These are phyloP conservation scores for Streblospio benedicti DNA, from an alignment of 1,140 invertebrate genomes.

Conservation along the genomic window DNA sequence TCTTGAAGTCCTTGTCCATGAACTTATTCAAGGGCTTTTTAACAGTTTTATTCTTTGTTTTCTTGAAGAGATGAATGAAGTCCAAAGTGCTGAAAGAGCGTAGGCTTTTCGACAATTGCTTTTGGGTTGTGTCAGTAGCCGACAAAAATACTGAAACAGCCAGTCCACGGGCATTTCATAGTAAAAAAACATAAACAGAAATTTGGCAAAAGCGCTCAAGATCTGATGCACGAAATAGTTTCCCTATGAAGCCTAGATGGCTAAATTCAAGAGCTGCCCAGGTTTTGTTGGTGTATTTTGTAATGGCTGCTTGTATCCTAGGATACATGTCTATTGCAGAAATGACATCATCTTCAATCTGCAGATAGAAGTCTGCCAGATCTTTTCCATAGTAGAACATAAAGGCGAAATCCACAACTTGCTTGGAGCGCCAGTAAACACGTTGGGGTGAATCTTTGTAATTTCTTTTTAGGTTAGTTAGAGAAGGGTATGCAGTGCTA, in stretches of 20 bases:
- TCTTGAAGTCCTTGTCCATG: slow-evolving; percentile 10
- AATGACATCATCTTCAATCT: slow-evolving; percentile 45
- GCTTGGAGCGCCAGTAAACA: slow-evolving; percentile 43
- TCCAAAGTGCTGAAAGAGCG: slow-evolving; percentile 43
- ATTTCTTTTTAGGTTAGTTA: slow-evolving; percentile 31
- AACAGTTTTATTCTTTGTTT: slow-evolving; percentile 12
- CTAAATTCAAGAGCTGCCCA: slow-evolving; percentile 42
- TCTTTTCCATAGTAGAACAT: slow-evolving; percentile 34
- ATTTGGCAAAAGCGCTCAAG: slow-evolving; percentile 27
- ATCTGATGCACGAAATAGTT: slow-evolving; percentile 34
- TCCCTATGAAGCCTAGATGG: slow-evolving; percentile 41
- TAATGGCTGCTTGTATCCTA: too few species aligned
- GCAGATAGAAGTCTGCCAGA: slow-evolving; percentile 37
- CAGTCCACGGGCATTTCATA: slow-evolving; percentile 40
- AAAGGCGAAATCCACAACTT: slow-evolving; percentile 41
- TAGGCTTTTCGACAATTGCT: slow-evolving; percentile 20
- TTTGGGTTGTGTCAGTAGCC: slow-evolving; percentile 20
- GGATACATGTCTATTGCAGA: slow-evolving; percentile 26
- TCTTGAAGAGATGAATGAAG: slow-evolving; percentile 32
- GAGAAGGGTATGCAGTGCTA: slow-evolving; percentile 31
- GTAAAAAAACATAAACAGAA: slow-evolving; percentile 36
- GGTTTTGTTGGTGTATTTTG: too few species aligned
- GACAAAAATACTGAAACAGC: slow-evolving; percentile 30
- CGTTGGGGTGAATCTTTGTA: slow-evolving; percentile 36
- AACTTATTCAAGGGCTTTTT: too few species aligned